Conservation (phyloP, 1,140 invertebrate genomes). For the Lucilia sericata region DNA sequence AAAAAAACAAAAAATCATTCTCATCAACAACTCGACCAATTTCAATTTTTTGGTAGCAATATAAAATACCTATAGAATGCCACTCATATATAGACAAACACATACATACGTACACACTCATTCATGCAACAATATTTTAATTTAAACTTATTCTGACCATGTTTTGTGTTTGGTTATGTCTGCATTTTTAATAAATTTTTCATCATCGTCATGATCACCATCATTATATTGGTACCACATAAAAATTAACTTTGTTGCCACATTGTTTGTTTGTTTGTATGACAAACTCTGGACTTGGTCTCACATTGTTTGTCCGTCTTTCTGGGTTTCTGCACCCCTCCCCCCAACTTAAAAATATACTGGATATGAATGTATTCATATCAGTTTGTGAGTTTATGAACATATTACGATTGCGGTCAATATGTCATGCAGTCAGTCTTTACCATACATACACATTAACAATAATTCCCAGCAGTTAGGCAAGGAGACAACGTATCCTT, state of each 20-base stretch:
- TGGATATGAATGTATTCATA: not conserved
- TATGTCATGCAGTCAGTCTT: constrained; percentile 25
- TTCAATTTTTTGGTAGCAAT: not conserved
- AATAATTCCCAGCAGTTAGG: too few species aligned
- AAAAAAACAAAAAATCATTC: not conserved
- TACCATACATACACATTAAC: not conserved
- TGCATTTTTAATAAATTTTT: constrained; percentile 27
- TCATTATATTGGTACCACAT: constrained; percentile 23
- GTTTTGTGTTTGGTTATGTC: constrained; percentile 25
- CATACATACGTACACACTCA: not conserved
- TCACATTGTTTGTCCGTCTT: not conserved
- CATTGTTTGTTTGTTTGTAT: constrained; percentile 10
- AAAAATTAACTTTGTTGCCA: constrained; percentile 24
- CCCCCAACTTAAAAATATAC: not conserved
- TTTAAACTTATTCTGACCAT: constrained; percentile 21
- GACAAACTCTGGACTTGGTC: constrained; percentile 5
- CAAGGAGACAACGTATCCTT: too few species aligned
- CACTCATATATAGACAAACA: not conserved
- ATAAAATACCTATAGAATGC: not conserved
- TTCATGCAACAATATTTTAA: constrained; percentile 26
- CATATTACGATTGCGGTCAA: constrained; percentile 26
- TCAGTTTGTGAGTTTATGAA: not conserved
- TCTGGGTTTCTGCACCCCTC: not conserved
- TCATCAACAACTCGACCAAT: constrained; percentile 11
- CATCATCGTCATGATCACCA: constrained; percentile 8